Evolutionary conservation across 2,888 invertebrate genomes (phyloP).

Genomic region (Idaea aversata): DNA sequence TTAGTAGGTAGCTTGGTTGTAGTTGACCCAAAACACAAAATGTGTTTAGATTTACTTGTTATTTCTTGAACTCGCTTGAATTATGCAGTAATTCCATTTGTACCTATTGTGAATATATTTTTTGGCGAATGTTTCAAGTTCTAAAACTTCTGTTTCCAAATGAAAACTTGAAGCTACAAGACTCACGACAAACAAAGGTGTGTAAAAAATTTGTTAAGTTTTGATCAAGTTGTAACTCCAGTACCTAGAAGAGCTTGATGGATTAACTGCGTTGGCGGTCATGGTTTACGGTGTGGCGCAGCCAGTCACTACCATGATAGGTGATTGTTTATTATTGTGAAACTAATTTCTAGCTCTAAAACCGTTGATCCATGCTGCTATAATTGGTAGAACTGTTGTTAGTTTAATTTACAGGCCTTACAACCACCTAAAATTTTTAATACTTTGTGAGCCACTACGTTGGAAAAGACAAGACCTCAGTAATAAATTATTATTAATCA

Average conservation of each 20-base stretch:
- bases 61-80: not conserved
- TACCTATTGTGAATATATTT: not conserved
- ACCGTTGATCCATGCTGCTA: no score
- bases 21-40: not conserved
- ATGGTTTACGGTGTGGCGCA: not conserved
- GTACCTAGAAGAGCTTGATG: no score
- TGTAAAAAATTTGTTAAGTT: constrained; percentile 6
- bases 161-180: not conserved
- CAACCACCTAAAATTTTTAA: no score
- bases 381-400: no score
- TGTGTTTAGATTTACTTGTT: not conserved
- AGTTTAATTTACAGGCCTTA: no score
- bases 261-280: not conserved
- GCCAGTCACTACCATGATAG: no score
- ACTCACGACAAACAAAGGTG: not conserved
- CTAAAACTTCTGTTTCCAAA: not conserved
- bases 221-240: constrained; percentile 8
- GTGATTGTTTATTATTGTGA: no score
- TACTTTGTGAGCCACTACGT: not conserved
- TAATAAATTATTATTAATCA: not conserved
- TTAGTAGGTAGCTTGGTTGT: not conserved
- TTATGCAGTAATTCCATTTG: not conserved
- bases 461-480: not conserved
- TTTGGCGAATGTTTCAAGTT: not conserved
- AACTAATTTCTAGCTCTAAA: no score